Conservation (phyloP, 1,140 invertebrate species). For the Danaus melanippus region DNA sequence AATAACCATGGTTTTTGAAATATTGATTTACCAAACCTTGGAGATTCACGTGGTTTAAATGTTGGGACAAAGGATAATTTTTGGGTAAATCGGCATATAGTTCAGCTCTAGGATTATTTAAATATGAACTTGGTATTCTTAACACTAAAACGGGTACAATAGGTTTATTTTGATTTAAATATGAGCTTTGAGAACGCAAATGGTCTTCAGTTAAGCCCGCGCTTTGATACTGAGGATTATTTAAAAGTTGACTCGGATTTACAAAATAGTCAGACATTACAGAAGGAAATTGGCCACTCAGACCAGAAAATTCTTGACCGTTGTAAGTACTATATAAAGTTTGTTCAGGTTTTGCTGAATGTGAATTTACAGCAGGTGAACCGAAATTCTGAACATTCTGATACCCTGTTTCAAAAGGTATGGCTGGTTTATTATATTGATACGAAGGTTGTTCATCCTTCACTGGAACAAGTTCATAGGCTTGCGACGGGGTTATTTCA, state of each 20-base stretch:
- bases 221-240: constrained; percentile 60
- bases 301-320: constrained; percentile 55
- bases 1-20: constrained; percentile 57
- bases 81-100: constrained; percentile 72
- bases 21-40: constrained; percentile 63
- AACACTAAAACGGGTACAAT: constrained; percentile 73
- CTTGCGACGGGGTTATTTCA: constrained; percentile 66
- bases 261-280: constrained; percentile 67
- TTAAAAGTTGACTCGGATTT: constrained; percentile 55
- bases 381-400: constrained; percentile 8
- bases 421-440: constrained; percentile 39
- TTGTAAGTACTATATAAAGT: constrained; percentile 68
- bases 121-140: constrained; percentile 72
- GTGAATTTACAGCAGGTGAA: constrained; percentile 24
- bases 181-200: constrained; percentile 43
- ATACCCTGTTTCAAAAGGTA: constrained; percentile 35
- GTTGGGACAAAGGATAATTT: constrained; percentile 67
- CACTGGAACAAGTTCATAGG: constrained; percentile 61
- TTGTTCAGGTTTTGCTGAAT: constrained; percentile 32
- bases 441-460: constrained; percentile 51
- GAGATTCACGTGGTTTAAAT: constrained; percentile 71
- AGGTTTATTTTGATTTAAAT: constrained; percentile 50
- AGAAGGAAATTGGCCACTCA: constrained; percentile 64
- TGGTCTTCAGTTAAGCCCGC: constrained; percentile 53
- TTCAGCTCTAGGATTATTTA: constrained; percentile 66